Evolutionary conservation across 1,140 invertebrate genomes (phyloP).

Genomic region (Steinernema feltiae): DNA sequence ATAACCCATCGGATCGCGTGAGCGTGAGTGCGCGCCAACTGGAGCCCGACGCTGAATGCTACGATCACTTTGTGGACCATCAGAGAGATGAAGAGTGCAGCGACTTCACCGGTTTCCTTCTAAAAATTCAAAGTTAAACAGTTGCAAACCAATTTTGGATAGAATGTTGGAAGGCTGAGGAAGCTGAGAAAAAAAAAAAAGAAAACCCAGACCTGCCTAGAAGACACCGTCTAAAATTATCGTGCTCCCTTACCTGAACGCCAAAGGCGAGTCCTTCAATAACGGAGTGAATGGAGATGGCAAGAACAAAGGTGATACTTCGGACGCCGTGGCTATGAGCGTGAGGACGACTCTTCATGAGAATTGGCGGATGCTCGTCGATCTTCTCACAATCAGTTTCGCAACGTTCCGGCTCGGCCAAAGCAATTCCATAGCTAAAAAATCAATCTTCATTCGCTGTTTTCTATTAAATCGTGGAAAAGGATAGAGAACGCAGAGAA

Average conservation of each 20-base stretch:
- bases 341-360: slow-evolving; percentile 49
- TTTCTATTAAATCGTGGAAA: not conserved
- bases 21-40: slow-evolving; percentile 56
- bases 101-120: slow-evolving; percentile 65
- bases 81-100: slow-evolving; percentile 75
- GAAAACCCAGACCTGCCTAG: too few species aligned
- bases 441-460: not conserved
- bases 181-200: slow-evolving; percentile 16
- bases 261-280: slow-evolving; percentile 82
- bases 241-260: slow-evolving; percentile 66
- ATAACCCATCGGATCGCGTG: slow-evolving; percentile 44
- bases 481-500: not conserved
- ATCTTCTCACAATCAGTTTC: slow-evolving; percentile 47
- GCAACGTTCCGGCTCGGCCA: slow-evolving; percentile 52
- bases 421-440: slow-evolving; percentile 38
- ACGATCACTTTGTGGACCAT: slow-evolving; percentile 82
- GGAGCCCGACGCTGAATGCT: slow-evolving; percentile 63
- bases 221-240: too few species aligned
- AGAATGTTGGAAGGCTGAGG: not conserved
- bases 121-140: slow-evolving; percentile 21
- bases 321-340: slow-evolving; percentile 67
- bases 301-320: slow-evolving; percentile 69
- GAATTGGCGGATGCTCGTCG: slow-evolving; percentile 51
- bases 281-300: slow-evolving; percentile 79
- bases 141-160: not conserved